Evolutionary conservation across 2,888 invertebrate genomes (phyloP).

Genomic region (Chalcosyrphus nemorum): DNA sequence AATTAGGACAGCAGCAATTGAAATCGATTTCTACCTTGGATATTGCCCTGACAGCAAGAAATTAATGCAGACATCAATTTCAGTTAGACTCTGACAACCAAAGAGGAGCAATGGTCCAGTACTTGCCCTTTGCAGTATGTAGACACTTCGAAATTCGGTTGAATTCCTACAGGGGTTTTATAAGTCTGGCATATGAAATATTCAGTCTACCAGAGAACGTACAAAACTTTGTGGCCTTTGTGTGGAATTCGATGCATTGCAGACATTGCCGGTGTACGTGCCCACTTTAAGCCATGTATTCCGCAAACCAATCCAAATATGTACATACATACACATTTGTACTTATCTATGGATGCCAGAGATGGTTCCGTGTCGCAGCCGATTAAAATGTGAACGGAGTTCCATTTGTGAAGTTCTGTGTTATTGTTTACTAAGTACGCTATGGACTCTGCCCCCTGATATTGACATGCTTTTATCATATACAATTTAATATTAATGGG

Average conservation of each 20-base stretch:
- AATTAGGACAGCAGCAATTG: background rate
- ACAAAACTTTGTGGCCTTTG: background rate
- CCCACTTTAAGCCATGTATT: constrained; percentile 3
- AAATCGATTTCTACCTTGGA: constrained; percentile 3
- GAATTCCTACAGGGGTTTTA: background rate
- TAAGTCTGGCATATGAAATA: background rate
- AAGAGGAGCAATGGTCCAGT: background rate
- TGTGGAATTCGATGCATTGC: background rate
- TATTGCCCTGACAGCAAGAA: background rate
- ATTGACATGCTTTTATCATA: too few relatives aligned
- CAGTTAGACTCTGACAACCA: background rate
- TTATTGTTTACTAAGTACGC: background rate
- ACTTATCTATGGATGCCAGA: background rate
- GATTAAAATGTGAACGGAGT: background rate
- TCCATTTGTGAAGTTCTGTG: background rate
- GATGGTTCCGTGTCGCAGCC: background rate
- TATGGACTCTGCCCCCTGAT: background rate
- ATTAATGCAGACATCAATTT: constrained; percentile 20
- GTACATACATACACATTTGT: background rate
- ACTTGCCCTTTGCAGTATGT: background rate
- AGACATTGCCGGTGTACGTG: background rate
- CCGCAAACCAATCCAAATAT: background rate
- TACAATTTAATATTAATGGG: too few relatives aligned
- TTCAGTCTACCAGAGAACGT: background rate
- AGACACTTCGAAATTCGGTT: background rate